phyloP scores from a whole-genome alignment of 2,888 invertebrate genomes.

The Thelaira solivaga region DNA sequence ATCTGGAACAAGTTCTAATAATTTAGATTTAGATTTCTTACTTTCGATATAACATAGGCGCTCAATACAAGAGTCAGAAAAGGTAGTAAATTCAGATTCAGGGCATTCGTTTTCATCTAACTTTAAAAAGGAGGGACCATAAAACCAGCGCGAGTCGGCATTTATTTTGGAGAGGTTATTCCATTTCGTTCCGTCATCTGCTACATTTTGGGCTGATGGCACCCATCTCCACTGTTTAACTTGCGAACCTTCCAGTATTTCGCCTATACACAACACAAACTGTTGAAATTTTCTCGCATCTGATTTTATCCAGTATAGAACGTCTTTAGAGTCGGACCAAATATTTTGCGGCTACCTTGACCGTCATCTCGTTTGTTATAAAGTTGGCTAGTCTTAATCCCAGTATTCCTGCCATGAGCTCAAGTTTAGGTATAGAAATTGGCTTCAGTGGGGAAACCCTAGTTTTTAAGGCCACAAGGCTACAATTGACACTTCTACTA shows the following conservation, averaged over 20 bases:
- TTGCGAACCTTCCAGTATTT: slow-evolving; percentile 36
- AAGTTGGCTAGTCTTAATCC: slow-evolving; percentile 6
- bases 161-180: not conserved
- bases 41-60: not conserved
- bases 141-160: not conserved
- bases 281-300: slow-evolving; percentile 41
- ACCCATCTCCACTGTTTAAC: slow-evolving; percentile 42
- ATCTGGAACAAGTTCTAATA: not conserved
- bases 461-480: no score
- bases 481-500: no score
- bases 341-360: slow-evolving; percentile 14
- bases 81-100: no score
- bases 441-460: no score
- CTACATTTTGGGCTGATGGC: slow-evolving; percentile 33
- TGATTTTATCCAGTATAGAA: slow-evolving; percentile 36
- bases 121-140: no score
- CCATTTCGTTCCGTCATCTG: slow-evolving; percentile 16
- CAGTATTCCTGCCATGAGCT: not conserved
- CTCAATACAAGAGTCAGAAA: no score
- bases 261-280: slow-evolving; percentile 36
- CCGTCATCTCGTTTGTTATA: not conserved
- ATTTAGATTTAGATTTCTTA: not conserved
- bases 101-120: not conserved
- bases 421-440: no score
- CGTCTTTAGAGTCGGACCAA: slow-evolving; percentile 34